Percentiles rank a stretch among this genome's conserved stretches.
Evolutionary conservation across 37 sponge, comb jelly and placozoan genomes (phyloP).

Genomic region (Halisarca cf. caerulea): DNA sequence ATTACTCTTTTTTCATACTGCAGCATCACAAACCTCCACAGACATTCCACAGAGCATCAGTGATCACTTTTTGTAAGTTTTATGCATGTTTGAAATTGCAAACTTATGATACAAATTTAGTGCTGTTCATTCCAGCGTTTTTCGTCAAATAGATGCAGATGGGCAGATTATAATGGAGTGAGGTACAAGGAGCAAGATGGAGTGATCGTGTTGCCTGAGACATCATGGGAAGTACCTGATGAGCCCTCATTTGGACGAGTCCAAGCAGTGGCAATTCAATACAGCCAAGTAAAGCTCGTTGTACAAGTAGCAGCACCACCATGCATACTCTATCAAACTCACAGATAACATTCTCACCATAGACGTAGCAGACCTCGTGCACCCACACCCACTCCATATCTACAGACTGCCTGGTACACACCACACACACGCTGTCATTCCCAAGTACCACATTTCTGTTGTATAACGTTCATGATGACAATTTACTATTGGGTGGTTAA

Average conservation of each 20-base stretch:
- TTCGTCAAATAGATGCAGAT: no score
- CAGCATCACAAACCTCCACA: no score
- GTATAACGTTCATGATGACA: not conserved
- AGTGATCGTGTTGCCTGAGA: not conserved
- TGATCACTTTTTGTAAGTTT: no score
- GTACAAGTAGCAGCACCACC: conserved; percentile 16
- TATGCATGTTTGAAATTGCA: no score
- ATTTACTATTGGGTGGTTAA: not conserved
- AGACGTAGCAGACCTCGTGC: not conserved
- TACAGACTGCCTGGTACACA: conserved; percentile 5
- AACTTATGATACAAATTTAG: no score
- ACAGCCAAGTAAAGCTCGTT: conserved; percentile 1
- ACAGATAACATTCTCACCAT: not conserved
- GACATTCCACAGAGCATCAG: no score
- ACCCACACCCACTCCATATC: conserved; percentile 11
- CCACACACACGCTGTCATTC: conserved; percentile 6
- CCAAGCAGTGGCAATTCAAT: not conserved
- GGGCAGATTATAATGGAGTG: not conserved
- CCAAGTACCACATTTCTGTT: conserved; percentile 11
- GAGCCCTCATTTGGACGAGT: not conserved
- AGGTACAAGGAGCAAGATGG: conserved; percentile 10
- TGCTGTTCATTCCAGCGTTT: no score
- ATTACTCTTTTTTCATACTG: no score
- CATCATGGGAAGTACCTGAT: not conserved
- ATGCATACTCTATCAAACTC: not conserved